Conservation (phyloP, 2,888 invertebrate species). For the Tachina fera region DNA sequence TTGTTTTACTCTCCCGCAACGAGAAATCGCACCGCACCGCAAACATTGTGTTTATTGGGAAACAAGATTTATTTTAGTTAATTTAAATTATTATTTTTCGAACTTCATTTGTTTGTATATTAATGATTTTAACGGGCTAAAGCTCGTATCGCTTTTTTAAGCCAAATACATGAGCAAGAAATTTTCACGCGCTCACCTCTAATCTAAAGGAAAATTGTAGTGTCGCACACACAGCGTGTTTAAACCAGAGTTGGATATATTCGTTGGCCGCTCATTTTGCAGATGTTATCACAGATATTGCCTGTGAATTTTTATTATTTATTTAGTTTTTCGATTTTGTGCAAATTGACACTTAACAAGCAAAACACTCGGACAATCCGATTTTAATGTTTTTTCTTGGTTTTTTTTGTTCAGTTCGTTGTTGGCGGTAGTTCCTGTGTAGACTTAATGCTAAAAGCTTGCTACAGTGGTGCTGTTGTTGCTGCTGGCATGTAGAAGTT, state of each 20-base stretch:
- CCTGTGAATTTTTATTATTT: constrained; percentile 68
- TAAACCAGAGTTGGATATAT: constrained; percentile 13
- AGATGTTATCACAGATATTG: constrained; percentile 64
- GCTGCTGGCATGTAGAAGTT: constrained; percentile 32
- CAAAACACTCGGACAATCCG: constrained; percentile 53
- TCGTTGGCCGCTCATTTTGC: constrained; percentile 37
- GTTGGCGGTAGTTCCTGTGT: constrained; percentile 30
- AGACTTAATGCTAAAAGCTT: constrained; percentile 44
- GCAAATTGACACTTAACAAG: constrained; percentile 70
- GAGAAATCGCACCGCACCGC: too few relatives aligned
- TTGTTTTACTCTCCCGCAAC: too few relatives aligned
- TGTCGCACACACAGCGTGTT: constrained; percentile 53
- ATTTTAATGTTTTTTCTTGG: constrained; percentile 33
- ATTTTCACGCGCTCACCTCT: too few relatives aligned
- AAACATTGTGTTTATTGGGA: too few relatives aligned
- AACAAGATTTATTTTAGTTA: too few relatives aligned
- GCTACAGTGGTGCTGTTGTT: constrained; percentile 20
- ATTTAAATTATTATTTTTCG: too few relatives aligned
- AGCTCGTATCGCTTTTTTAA: too few relatives aligned
- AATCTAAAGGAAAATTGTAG: constrained; percentile 36
- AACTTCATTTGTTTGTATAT: too few relatives aligned
- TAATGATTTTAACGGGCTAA: too few relatives aligned
- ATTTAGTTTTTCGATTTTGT: constrained; percentile 62
- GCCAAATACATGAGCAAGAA: too few relatives aligned
- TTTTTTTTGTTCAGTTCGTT: neutral